These are phyloP conservation scores for Macropodus opercularis DNA, from an alignment of 2,797 vertebrate genomes.

Conservation along the genomic window DNA sequence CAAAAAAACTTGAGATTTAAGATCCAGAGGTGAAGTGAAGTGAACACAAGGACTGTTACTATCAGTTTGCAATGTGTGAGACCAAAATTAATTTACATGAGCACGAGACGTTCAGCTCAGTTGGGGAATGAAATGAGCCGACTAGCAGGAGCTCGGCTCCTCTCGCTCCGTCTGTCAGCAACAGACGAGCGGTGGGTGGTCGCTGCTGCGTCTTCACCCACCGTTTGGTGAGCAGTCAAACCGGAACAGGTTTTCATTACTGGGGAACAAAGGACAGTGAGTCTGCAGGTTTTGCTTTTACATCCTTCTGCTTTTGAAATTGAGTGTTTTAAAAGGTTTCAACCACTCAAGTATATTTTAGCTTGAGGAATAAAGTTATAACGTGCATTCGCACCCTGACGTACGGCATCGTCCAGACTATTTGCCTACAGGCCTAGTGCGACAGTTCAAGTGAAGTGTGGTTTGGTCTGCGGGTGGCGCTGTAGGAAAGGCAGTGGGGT, in stretches of 20 bases:
- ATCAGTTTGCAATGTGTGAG: no score
- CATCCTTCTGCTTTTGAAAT: constrained; percentile 11
- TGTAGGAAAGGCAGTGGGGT: not conserved
- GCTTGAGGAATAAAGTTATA: not conserved
- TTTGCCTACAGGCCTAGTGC: no score
- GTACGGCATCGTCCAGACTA: no score
- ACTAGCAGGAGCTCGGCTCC: constrained; percentile 3
- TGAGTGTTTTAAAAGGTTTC: constrained; percentile 12
- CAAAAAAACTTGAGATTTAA: not conserved
- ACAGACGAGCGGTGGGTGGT: constrained; percentile 55
- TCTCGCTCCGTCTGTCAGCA: constrained; percentile 42
- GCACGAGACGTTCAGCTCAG: no score
- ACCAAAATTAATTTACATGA: no score
- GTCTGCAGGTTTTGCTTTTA: constrained; percentile 17
- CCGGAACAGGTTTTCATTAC: constrained; percentile 47
- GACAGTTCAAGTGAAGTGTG: constrained; percentile 1
- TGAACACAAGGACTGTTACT: no score
- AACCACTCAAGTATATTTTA: constrained; percentile 8
- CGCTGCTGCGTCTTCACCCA: constrained; percentile 24
- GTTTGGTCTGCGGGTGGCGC: constrained; percentile 4
- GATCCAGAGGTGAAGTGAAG: not conserved
- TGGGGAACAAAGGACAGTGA: constrained; percentile 45
- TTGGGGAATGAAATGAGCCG: constrained; percentile 42
- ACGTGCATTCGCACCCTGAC: constrained; percentile 4
- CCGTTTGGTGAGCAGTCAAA: constrained; percentile 44